Evolutionary conservation across 2,888 invertebrate species (phyloP).

Genomic region (Diploptera punctata): DNA sequence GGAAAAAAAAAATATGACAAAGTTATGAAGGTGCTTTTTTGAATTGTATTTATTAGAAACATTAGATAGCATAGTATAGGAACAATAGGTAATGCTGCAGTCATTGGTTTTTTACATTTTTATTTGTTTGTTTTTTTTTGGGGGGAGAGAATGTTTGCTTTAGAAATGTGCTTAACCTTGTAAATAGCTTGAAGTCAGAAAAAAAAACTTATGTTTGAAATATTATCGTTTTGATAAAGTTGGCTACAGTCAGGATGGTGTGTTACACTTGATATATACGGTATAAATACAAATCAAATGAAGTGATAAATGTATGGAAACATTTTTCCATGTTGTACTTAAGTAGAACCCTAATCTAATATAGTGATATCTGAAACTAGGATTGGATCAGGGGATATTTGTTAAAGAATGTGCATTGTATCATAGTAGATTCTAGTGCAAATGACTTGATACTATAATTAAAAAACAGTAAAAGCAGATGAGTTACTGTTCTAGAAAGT

Average conservation of each 20-base stretch:
- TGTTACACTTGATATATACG: constrained; percentile 15
- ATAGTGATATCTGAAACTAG: constrained; percentile 10
- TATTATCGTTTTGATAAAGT: background rate
- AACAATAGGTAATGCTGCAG: constrained; percentile 21
- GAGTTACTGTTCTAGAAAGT: no score
- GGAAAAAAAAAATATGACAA: constrained; percentile 9
- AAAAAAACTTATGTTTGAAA: background rate
- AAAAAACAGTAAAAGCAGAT: no score
- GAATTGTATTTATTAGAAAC: constrained; percentile 25
- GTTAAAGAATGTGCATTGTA: constrained; percentile 30
- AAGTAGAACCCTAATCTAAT: constrained; percentile 17
- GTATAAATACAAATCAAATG: constrained; percentile 23
- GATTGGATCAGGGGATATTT: constrained; percentile 12
- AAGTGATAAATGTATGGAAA: constrained; percentile 13
- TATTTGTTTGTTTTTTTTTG: constrained; percentile 1
- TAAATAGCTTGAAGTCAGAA: background rate
- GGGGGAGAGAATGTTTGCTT: constrained; percentile 18
- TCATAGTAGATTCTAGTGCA: constrained; percentile 17
- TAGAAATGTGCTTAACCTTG: constrained; percentile 26
- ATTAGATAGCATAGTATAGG: constrained; percentile 17
- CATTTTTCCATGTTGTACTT: constrained; percentile 17
- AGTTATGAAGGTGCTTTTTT: constrained; percentile 29
- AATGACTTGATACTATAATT: no score
- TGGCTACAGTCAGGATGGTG: background rate
- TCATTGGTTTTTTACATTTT: constrained; percentile 14